A percentile compares a stretch with the other conserved stretches of the same genome.
phyloP scores from a whole-genome alignment of 1,140 invertebrate species.

The Panagrolaimus sp. region DNA sequence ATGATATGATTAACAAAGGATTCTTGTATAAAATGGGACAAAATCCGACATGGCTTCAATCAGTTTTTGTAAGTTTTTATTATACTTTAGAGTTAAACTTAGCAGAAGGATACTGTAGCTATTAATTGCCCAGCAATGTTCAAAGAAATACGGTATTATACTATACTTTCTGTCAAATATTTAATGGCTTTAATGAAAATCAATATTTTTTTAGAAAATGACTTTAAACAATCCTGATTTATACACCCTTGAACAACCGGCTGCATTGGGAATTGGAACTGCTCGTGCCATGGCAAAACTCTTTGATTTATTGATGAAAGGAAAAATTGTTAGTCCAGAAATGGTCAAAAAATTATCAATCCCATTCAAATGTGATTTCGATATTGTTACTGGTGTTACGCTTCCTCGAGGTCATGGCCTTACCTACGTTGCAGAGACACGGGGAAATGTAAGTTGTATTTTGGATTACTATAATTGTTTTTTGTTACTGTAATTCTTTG shows the following conservation, averaged over 20 bases:
- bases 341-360: constrained; percentile 18
- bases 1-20: constrained; percentile 22
- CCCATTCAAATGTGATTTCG: constrained; percentile 1
- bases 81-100: too few species aligned
- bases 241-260: constrained; percentile 45
- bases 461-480: constrained; percentile 8
- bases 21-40: constrained; percentile 29
- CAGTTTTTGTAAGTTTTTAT: constrained; percentile 34
- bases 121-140: too few species aligned
- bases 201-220: constrained; percentile 35
- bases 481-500: too few species aligned
- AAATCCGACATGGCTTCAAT: constrained; percentile 46
- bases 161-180: too few species aligned
- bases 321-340: constrained; percentile 24
- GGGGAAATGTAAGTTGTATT: constrained; percentile 15
- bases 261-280: constrained; percentile 57
- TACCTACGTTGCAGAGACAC: constrained; percentile 7
- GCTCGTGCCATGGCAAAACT: constrained; percentile 57
- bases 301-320: constrained; percentile 27
- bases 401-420: constrained; percentile 29
- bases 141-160: too few species aligned
- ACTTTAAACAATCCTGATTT: constrained; percentile 46
- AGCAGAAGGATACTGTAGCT: too few species aligned
- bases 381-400: constrained; percentile 31
- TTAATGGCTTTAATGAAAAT: not conserved